Conservation (phyloP, 2,797 vertebrate species). For the Gymnopithys bicolor region DNA sequence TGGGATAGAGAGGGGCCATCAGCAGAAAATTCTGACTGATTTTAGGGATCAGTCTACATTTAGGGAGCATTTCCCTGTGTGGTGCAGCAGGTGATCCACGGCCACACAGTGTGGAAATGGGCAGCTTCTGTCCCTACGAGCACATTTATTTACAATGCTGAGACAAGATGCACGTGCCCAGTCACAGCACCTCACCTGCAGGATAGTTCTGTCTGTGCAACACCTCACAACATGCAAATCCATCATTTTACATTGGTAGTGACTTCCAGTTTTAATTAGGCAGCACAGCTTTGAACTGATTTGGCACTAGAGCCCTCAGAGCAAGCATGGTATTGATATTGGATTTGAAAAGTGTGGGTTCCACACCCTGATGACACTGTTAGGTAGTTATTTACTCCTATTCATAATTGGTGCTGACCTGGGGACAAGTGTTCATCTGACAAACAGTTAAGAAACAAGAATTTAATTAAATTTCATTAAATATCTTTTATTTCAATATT, state of each 20-base stretch:
- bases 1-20: neutral
- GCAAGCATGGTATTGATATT: neutral
- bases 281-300: neutral
- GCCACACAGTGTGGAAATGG: neutral
- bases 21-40: neutral
- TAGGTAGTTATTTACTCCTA: neutral
- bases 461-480: neutral
- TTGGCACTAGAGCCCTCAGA: neutral
- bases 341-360: neutral
- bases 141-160: neutral
- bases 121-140: accelerated
- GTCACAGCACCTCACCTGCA: neutral
- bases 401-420: neutral
- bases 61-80: neutral
- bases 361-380: neutral
- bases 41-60: too few species aligned
- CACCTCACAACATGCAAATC: neutral
- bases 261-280: neutral
- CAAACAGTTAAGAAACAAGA: neutral
- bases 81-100: neutral
- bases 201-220: neutral
- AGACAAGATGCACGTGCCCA: neutral
- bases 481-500: neutral
- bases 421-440: neutral
- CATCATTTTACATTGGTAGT: neutral